These are phyloP conservation scores for Apistogramma diplotaenia DNA, from an alignment of 2,113 vertebrate species.

Conservation along the genomic window DNA sequence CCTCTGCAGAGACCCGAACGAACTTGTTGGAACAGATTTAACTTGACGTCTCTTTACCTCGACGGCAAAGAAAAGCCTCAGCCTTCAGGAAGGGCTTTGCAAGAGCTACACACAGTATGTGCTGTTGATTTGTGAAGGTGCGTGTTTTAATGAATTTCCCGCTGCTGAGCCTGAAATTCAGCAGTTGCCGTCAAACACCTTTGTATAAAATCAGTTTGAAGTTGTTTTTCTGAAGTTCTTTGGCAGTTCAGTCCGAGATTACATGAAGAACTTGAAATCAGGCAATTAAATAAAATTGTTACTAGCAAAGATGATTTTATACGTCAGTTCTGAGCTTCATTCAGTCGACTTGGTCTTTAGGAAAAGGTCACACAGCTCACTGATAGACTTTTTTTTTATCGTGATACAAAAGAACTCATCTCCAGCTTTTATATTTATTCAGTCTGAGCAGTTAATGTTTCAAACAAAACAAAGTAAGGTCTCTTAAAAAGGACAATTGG, in stretches of 20 bases:
- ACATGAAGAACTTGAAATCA: not conserved
- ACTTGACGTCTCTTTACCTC: slow-evolving; percentile 7
- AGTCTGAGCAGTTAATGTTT: not conserved
- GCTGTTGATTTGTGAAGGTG: not conserved
- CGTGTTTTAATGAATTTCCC: not conserved
- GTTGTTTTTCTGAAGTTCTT: not conserved
- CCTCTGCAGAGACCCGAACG: not conserved
- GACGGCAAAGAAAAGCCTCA: not conserved
- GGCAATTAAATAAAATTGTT: not conserved
- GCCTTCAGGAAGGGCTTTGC: not conserved
- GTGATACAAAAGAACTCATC: not conserved
- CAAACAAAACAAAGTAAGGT: no score
- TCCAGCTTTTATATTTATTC: not conserved
- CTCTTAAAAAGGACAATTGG: not conserved
- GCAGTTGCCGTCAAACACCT: not conserved
- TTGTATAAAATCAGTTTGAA: not conserved
- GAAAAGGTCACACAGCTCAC: slow-evolving; percentile 13
- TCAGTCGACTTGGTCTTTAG: not conserved
- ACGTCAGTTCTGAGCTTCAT: not conserved
- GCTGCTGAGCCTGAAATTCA: not conserved
- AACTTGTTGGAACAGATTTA: slow-evolving; percentile 12
- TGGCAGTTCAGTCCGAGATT: not conserved
- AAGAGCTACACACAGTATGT: not conserved
- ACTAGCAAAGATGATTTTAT: not conserved
- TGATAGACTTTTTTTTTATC: not conserved